A percentile compares a stretch with the other conserved stretches of the same genome.
Conservation (phyloP, 2,888 invertebrate genomes). For the Craniophora ligustri region DNA sequence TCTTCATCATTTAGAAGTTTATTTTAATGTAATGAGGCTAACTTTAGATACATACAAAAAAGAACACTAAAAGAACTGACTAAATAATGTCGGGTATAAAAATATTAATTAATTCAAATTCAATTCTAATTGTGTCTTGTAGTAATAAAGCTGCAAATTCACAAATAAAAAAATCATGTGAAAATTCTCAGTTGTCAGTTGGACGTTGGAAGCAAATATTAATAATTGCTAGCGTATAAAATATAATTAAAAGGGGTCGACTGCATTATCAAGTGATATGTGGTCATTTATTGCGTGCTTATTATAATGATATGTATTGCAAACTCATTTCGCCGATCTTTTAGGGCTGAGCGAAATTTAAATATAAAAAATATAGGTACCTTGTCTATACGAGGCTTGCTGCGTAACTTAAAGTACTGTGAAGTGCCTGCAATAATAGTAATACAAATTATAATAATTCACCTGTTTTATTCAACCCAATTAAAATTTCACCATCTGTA, state of each 20-base stretch:
- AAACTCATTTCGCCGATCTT: constrained; percentile 19
- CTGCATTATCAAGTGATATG: constrained; percentile 41
- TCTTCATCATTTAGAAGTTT: too few relatives aligned
- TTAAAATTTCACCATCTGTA: neutral
- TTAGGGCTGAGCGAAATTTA: constrained; percentile 16
- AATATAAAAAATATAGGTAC: constrained; percentile 34
- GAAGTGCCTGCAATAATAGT: constrained; percentile 48
- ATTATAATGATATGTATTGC: constrained; percentile 64
- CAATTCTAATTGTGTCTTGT: too few relatives aligned
- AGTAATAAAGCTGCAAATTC: too few relatives aligned
- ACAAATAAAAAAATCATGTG: neutral
- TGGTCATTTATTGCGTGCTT: constrained; percentile 59
- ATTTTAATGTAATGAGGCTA: too few relatives aligned
- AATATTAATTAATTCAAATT: too few relatives aligned
- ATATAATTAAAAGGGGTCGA: constrained; percentile 28
- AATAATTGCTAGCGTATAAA: neutral
- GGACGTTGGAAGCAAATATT: too few relatives aligned
- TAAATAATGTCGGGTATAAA: too few relatives aligned
- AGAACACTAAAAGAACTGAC: too few relatives aligned
- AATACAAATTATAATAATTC: constrained; percentile 30
- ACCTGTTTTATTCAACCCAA: constrained; percentile 1
- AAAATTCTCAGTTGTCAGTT: neutral
- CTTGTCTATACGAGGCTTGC: constrained; percentile 48
- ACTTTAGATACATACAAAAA: too few relatives aligned
- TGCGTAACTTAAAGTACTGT: constrained; percentile 50